These are phyloP conservation scores for Cheilinus undulatus DNA, from an alignment of 2,113 vertebrate species.

Conservation along the genomic window DNA sequence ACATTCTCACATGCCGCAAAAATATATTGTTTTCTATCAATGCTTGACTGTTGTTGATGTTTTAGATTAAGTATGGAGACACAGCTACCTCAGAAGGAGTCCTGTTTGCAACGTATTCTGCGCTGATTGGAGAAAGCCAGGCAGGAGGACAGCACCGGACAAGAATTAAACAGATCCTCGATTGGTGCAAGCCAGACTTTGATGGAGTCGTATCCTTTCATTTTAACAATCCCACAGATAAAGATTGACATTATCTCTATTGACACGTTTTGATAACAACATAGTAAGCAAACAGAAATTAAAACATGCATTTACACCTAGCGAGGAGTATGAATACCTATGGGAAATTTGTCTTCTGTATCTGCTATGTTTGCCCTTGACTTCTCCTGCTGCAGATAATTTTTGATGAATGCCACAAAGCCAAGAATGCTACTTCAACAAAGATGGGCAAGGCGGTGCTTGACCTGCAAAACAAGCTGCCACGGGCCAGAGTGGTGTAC, in stretches of 20 bases:
- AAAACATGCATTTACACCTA: too few relatives aligned
- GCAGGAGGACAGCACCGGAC: slow-evolving; percentile 96
- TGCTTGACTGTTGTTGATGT: slow-evolving; percentile 29
- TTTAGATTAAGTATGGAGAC: slow-evolving; percentile 97
- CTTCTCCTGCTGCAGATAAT: slow-evolving; percentile 86
- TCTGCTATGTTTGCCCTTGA: slow-evolving; percentile 81
- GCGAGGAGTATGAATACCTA: too few relatives aligned
- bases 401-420: slow-evolving; percentile 99
- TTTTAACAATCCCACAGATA: neutral
- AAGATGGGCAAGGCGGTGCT: slow-evolving; percentile 99
- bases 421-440: slow-evolving; percentile 97
- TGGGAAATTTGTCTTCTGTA: neutral
- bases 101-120: slow-evolving; percentile 97
- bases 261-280: too few relatives aligned
- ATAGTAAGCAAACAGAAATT: too few relatives aligned
- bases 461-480: slow-evolving; percentile 96
- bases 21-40: neutral
- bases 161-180: slow-evolving; percentile 93
- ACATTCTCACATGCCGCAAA: neutral
- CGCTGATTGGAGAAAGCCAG: slow-evolving; percentile 97
- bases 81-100: slow-evolving; percentile 99
- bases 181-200: slow-evolving; percentile 95
- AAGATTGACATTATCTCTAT: too few relatives aligned
- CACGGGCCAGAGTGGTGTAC: slow-evolving; percentile 94
- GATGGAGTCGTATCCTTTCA: slow-evolving; percentile 97